Conservation (phyloP, 2,113 vertebrate genomes). For the Theristicus caerulescens region DNA sequence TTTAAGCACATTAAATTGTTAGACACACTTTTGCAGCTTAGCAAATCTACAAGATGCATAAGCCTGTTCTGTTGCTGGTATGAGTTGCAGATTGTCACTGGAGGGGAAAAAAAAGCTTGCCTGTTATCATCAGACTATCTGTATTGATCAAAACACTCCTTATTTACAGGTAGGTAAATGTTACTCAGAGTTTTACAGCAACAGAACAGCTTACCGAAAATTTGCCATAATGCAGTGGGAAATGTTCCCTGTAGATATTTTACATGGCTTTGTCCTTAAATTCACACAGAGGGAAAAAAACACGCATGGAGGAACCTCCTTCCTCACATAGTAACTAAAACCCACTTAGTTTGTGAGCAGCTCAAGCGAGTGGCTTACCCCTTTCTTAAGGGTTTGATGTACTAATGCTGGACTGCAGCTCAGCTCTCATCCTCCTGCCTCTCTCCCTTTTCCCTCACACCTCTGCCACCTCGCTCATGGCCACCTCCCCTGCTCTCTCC, state of each 20-base stretch:
- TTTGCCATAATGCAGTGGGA: not conserved
- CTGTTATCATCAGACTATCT: not conserved
- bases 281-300: not conserved
- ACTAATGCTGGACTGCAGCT: not conserved
- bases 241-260: not conserved
- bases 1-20: not conserved
- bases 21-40: not conserved
- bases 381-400: not conserved
- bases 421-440: rapidly evolving
- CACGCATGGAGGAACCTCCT: rapidly evolving
- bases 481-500: not conserved
- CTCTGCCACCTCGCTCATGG: rapidly evolving
- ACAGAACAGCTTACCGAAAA: not conserved
- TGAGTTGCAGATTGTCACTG: not conserved
- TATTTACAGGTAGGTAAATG: not conserved
- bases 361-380: not conserved
- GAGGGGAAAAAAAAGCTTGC: not conserved
- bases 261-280: not conserved
- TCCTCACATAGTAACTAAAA: not conserved
- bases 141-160: not conserved
- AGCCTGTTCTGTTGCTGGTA: not conserved
- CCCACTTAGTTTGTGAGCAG: not conserved
- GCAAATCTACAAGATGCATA: not conserved
- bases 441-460: not conserved
- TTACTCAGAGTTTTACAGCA: not conserved